Evolutionary conservation across 2,888 invertebrate genomes (phyloP).

Genomic region (Choristoneura rosaceana): DNA sequence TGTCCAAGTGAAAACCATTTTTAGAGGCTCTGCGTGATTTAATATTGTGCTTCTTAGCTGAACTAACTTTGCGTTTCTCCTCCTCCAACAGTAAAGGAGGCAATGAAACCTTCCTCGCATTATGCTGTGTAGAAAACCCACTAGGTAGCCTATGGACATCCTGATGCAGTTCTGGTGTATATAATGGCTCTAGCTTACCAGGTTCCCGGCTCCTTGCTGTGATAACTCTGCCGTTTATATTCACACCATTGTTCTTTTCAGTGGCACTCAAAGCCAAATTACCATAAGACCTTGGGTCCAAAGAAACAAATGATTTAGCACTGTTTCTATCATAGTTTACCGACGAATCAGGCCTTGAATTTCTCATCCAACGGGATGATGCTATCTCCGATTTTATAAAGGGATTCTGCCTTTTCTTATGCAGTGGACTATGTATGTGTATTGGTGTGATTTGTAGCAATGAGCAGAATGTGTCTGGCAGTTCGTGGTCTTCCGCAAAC

Average conservation of each 20-base stretch:
- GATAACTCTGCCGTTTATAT: slow-evolving; percentile 64
- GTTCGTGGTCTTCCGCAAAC: slow-evolving; percentile 60
- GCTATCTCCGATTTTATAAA: slow-evolving; percentile 78
- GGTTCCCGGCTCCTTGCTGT: slow-evolving; percentile 74
- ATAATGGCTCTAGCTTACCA: slow-evolving; percentile 69
- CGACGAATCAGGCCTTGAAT: slow-evolving; percentile 74
- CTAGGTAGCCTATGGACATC: slow-evolving; percentile 57
- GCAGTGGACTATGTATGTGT: slow-evolving; percentile 70
- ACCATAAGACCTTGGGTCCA: slow-evolving; percentile 70
- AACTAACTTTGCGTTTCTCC: slow-evolving; percentile 49
- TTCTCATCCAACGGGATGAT: slow-evolving; percentile 80
- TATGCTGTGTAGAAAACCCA: slow-evolving; percentile 60
- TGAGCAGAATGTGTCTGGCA: slow-evolving; percentile 74
- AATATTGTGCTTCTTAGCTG: slow-evolving; percentile 66
- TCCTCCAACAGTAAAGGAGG: slow-evolving; percentile 78
- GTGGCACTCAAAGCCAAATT: slow-evolving; percentile 65
- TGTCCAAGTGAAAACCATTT: slow-evolving; percentile 58
- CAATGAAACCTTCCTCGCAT: slow-evolving; percentile 75
- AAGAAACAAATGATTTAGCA: slow-evolving; percentile 79
- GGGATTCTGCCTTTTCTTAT: slow-evolving; percentile 68
- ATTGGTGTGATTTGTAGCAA: slow-evolving; percentile 79
- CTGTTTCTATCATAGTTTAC: slow-evolving; percentile 76
- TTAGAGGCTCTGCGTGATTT: slow-evolving; percentile 58
- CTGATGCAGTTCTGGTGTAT: slow-evolving; percentile 67
- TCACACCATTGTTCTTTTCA: slow-evolving; percentile 59